Conservation (phyloP, 2,888 invertebrate species). For the Leptinotarsa tumamoca region DNA sequence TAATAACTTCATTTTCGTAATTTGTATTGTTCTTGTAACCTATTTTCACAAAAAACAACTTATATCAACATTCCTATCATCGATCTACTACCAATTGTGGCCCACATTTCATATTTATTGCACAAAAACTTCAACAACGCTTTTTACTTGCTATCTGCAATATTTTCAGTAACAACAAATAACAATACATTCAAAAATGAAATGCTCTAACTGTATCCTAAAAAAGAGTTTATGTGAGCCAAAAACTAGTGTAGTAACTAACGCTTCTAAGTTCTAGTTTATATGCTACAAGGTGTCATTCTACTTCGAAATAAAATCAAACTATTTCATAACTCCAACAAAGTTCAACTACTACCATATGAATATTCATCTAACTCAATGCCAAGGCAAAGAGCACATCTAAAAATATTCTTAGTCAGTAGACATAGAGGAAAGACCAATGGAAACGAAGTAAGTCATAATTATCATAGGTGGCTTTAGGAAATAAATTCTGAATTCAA, state of each 20-base stretch:
- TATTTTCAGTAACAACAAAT: slow-evolving; percentile 40
- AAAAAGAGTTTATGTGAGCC: slow-evolving; percentile 39
- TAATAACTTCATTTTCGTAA: not conserved
- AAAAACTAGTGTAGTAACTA: slow-evolving; percentile 42
- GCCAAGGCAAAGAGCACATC: slow-evolving; percentile 24
- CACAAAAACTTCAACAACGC: slow-evolving; percentile 43
- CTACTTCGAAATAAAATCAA: slow-evolving; percentile 13
- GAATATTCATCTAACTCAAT: slow-evolving; percentile 30
- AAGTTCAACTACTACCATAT: slow-evolving; percentile 31
- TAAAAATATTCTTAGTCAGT: slow-evolving; percentile 24
- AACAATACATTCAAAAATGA: slow-evolving; percentile 42
- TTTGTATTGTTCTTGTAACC: not conserved
- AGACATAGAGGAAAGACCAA: no score
- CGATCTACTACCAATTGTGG: slow-evolving; percentile 38
- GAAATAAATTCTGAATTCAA: not conserved
- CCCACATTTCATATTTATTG: slow-evolving; percentile 42
- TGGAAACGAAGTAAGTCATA: no score
- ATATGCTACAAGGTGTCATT: slow-evolving; percentile 27
- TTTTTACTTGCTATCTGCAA: slow-evolving; percentile 41
- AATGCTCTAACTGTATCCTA: slow-evolving; percentile 40
- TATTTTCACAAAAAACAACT: slow-evolving; percentile 16
- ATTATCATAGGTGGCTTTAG: no score
- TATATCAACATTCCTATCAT: slow-evolving; percentile 7
- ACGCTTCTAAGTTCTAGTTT: slow-evolving; percentile 36
- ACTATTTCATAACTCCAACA: slow-evolving; percentile 21